Percentiles rank a stretch among this genome's conserved stretches.
Evolutionary conservation across 1,140 invertebrate genomes (phyloP).

Genomic region (Maniola jurtina): DNA sequence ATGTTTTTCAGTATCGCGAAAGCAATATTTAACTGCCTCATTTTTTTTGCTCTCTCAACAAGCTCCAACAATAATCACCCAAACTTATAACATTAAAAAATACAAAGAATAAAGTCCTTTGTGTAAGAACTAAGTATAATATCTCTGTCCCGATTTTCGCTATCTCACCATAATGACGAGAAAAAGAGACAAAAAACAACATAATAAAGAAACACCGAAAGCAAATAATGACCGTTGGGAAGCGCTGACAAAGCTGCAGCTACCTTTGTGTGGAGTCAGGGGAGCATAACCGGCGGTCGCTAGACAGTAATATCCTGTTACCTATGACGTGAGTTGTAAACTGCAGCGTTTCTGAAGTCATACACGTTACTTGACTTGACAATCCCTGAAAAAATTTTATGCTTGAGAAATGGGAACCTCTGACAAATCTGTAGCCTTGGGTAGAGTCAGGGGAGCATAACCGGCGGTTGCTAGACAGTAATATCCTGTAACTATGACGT

Average conservation of each 20-base stretch:
- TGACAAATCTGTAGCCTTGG: slow-evolving; percentile 26
- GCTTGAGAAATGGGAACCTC: no score
- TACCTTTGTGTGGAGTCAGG: slow-evolving; percentile 55
- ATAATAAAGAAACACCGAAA: slow-evolving; percentile 40
- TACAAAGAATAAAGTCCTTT: not conserved
- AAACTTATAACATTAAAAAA: not conserved
- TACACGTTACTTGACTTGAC: not conserved
- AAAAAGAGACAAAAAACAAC: slow-evolving; percentile 27
- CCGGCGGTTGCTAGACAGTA: slow-evolving; percentile 48
- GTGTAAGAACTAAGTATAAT: not conserved
- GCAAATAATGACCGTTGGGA: slow-evolving; percentile 45
- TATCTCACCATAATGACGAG: slow-evolving; percentile 26
- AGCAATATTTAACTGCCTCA: no score
- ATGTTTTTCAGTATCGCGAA: no score
- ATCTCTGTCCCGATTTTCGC: not conserved
- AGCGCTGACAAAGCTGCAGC: slow-evolving; percentile 48
- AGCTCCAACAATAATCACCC: no score
- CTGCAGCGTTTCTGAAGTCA: slow-evolving; percentile 21
- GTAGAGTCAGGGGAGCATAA: slow-evolving; percentile 49
- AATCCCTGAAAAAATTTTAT: not conserved
- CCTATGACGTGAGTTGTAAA: slow-evolving; percentile 25
- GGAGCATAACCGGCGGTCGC: slow-evolving; percentile 50
- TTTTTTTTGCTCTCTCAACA: no score
- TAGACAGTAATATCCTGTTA: slow-evolving; percentile 61
- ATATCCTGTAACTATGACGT: slow-evolving; percentile 48